Evolutionary conservation across 2,113 vertebrate species (phyloP), one percentile per base, ranked within the genome.

Genomic region (Lagopus muta): DNA sequence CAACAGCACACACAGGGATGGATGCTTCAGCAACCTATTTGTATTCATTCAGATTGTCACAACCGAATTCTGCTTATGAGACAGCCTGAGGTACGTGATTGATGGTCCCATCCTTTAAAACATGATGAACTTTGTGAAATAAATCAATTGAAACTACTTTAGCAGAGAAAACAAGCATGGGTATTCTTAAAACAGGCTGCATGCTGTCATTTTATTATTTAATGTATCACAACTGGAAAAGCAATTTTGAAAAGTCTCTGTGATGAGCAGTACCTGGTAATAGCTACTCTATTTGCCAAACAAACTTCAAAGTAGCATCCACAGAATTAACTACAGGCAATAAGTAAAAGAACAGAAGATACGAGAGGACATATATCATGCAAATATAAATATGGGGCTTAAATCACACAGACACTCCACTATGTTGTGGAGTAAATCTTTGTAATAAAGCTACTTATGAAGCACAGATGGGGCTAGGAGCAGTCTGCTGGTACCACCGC

Each of bases 391-490:
- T 32, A 27, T 8, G 32, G 42, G 17, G 58, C 38, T 32, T 48
- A 47, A 83, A 74, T 60, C 34, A 81, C 25, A 36, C 34, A 64
- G 25, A 43, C 8, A 20, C 38, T 71, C 25, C 45, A 34, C 20
- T 55, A 12, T 17, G 38, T 30, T 3, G 36, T 11, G 27, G 67
- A 58, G 65, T 55, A 50, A 66, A 70, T 83, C 45, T 81, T 40
- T 70, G 55, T 71, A 66, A 85, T 43, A 1, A 34, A 47, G 18
- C 32, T 64, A 38, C n/a, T 87, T 50, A 75, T 19, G 15, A 81
- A 32, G 57, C 0, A 0, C 21, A 42, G 3, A 16, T 7, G 12
- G 28, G 30, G 22, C 17, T 0, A 4, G 34, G 13, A 80, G 15
- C n/a, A 34, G 18, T 3, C 42, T 42, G 32, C 43, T 54, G n/a